Evolutionary conservation across 2,888 invertebrate species (phyloP).

Genomic region (Elegia similella): DNA sequence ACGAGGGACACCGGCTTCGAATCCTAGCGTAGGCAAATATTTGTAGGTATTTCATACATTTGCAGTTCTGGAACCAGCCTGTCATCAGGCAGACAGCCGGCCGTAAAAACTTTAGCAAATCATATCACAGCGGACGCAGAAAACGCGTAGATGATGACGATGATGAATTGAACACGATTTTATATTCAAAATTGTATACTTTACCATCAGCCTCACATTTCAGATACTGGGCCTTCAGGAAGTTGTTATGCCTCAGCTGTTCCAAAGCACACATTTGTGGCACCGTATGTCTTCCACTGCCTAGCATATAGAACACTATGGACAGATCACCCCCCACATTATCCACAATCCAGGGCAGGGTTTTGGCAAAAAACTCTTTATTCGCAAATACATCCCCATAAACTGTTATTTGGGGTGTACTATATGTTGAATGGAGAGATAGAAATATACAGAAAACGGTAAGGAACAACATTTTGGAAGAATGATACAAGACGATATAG

Average conservation of each 20-base stretch:
- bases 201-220: slow-evolving; percentile 54
- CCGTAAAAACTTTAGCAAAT: too few relatives aligned
- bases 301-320: slow-evolving; percentile 44
- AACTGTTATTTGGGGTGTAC: slow-evolving; percentile 30
- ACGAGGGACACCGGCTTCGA: too few relatives aligned
- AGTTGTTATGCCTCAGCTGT: slow-evolving; percentile 41
- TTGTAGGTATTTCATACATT: too few relatives aligned
- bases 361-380: slow-evolving; percentile 41
- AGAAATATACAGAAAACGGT: background rate
- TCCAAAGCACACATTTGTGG: slow-evolving; percentile 52
- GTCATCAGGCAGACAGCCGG: too few relatives aligned
- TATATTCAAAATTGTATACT: background rate
- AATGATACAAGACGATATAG: background rate
- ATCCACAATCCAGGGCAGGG: slow-evolving; percentile 51
- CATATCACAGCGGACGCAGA: too few relatives aligned
- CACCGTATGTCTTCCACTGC: slow-evolving; percentile 50
- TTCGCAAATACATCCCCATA: slow-evolving; percentile 45
- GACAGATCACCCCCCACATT: slow-evolving; percentile 51
- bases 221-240: slow-evolving; percentile 51
- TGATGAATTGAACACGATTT: too few relatives aligned
- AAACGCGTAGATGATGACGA: too few relatives aligned
- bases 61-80: too few relatives aligned
- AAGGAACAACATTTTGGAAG: background rate
- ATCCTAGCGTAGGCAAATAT: too few relatives aligned
- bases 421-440: background rate